Evolutionary conservation across 2,888 invertebrate species (phyloP), one percentile per base, ranked within the genome.

Genomic region (Dicycla oo): DNA sequence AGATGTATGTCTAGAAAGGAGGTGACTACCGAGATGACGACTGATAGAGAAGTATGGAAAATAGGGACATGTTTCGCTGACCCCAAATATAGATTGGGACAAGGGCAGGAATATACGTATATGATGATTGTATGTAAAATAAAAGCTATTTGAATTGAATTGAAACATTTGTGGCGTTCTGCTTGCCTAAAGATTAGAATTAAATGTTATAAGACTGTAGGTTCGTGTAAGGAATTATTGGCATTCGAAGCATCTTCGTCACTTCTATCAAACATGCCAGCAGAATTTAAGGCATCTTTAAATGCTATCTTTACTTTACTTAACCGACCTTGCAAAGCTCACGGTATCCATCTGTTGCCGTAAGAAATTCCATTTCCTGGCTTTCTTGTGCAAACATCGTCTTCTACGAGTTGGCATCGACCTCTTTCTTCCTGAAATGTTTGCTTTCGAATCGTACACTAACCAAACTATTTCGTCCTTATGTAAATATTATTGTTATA

Each of bases 281-380:
- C 0, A 13, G n/a, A 26, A 30, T n/a, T n/a, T 5, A 30, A 45
- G 18, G 3, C 13, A 23, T 20, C 40, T 69, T 73, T 43, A 57
- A 73, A 63, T 61, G 45, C 56, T 65, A 73, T 65, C 47, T 77
- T 75, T 70, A 54, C 43, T 34, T 60, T 51, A 34, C 73, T 64
- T 18, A 60, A 63, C 62, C 63, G 40, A 64, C 67, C 74, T 61
- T 56, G 62, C 65, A 69, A 71, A 63, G 43, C 51, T 15, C 18
- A 43, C 64, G 47, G 66, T 78, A 81, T 75, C 67, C 69, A 69
- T 73, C 80, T 78, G 75, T 73, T 64, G 83, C 80, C 73, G 80
- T 82, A 85, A 85, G 86, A 84, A 89, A 88, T 89, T 89, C 87
- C 86, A 91, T 91, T 90, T 89, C 89, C 88, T 82, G 70, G 40